Conservation (phyloP, 2,113 vertebrate genomes). For the Lepisosteus osseus region DNA sequence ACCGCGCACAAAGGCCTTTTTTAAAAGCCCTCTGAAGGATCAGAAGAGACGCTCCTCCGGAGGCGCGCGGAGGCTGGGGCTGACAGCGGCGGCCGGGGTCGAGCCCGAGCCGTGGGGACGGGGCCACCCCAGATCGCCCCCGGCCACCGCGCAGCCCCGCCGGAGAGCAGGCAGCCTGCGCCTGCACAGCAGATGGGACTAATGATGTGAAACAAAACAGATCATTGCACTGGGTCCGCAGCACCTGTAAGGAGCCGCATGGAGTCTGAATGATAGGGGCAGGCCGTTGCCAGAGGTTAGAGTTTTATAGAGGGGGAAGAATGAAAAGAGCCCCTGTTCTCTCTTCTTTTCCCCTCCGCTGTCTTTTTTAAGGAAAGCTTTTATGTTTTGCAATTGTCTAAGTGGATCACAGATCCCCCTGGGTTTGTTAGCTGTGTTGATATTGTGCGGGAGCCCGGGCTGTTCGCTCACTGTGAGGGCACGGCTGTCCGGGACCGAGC, state of each 20-base stretch:
- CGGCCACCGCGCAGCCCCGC: constrained; percentile 65
- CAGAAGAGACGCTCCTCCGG: too few species aligned
- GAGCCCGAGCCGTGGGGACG: neutral
- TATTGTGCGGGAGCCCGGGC: too few species aligned
- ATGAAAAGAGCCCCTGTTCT: constrained; percentile 49
- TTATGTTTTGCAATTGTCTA: too few species aligned
- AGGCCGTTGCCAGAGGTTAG: constrained; percentile 53
- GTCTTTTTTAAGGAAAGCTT: neutral
- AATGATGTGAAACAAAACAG: constrained; percentile 85
- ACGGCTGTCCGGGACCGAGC: too few species aligned
- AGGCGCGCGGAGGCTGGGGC: constrained; percentile 31
- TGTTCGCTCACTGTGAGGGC: too few species aligned
- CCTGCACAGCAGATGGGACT: constrained; percentile 79
- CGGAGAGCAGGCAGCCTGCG: constrained; percentile 69
- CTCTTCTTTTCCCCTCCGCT: neutral
- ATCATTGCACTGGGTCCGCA: constrained; percentile 68
- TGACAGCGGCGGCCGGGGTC: constrained; percentile 54
- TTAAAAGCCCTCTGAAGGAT: too few species aligned
- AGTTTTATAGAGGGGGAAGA: constrained; percentile 40
- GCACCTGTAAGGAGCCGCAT: constrained; percentile 65
- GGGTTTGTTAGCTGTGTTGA: too few species aligned
- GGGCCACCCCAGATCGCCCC: constrained; percentile 62
- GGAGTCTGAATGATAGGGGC: constrained; percentile 67
- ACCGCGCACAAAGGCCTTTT: too few species aligned
- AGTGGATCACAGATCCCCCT: too few species aligned